Conservation (phyloP, 2,113 vertebrate genomes). For the Rhinichthys klamathensis region DNA sequence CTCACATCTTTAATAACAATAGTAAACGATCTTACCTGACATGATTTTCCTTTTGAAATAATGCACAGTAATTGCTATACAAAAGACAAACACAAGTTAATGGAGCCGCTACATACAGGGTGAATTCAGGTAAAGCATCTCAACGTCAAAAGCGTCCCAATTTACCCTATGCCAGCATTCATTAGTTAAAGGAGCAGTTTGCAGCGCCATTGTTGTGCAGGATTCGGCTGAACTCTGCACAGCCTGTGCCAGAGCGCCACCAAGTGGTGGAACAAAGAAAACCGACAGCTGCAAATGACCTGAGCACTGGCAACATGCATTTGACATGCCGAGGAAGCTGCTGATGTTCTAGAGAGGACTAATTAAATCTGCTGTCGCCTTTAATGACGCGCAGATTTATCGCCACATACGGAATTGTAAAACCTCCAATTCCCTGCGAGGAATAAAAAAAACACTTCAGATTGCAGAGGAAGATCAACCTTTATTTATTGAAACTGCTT, state of each 20-base stretch:
- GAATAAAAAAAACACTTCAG: conserved; percentile 57
- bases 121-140: not conserved
- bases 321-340: not conserved
- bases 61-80: not conserved
- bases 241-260: conserved; percentile 60
- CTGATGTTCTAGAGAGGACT: not conserved
- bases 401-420: conserved; percentile 27
- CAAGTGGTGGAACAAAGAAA: conserved; percentile 50
- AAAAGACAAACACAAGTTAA: not conserved
- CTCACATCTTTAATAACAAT: too few relatives aligned
- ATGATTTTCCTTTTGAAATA: not conserved
- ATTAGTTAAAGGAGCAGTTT: not conserved
- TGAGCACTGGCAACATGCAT: too few relatives aligned
- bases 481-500: conserved; percentile 99
- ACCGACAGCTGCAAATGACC: not conserved
- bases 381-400: conserved; percentile 17
- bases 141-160: not conserved
- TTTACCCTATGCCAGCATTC: not conserved
- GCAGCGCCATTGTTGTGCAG: not conserved
- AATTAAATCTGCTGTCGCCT: not conserved
- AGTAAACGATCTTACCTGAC: not conserved
- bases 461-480: conserved; percentile 94
- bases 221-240: not conserved
- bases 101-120: not conserved
- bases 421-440: not conserved